phyloP scores from a whole-genome alignment of 92 coral and sea anemone genomes.

The Nematostella vectensis region DNA sequence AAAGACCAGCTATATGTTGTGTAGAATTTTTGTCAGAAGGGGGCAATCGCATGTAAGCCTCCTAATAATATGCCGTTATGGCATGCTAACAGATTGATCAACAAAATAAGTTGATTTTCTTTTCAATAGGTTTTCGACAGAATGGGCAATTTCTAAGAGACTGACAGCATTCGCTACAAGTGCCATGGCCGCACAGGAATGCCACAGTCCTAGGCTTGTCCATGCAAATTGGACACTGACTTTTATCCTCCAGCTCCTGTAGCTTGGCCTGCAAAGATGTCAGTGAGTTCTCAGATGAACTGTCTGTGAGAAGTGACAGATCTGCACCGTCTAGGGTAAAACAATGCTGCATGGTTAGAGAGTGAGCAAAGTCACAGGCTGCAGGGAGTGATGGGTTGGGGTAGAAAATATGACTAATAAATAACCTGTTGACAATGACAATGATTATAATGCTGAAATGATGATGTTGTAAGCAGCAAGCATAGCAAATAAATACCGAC shows the following conservation, averaged over 20 bases:
- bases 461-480: too few species aligned
- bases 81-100: too few species aligned
- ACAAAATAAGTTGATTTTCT: conserved; percentile 52
- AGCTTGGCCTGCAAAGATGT: conserved; percentile 60
- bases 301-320: conserved; percentile 4
- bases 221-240: conserved; percentile 61
- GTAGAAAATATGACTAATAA: too few species aligned
- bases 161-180: conserved; percentile 47
- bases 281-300: conserved; percentile 27
- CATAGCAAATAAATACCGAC: conserved; percentile 3
- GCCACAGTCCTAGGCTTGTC: conserved; percentile 63
- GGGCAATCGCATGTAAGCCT: too few species aligned
- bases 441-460: too few species aligned
- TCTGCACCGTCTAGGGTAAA: conserved; percentile 9
- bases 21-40: too few species aligned
- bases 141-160: conserved; percentile 56
- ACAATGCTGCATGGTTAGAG: background rate
- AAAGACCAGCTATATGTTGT: too few species aligned
- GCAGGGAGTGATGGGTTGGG: too few species aligned
- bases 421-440: too few species aligned
- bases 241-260: conserved; percentile 75
- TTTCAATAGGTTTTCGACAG: conserved; percentile 65
- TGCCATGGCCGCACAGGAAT: conserved; percentile 77
- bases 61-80: too few species aligned
- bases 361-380: too few species aligned